These are phyloP conservation scores for Nothobranchius furzeri DNA, from an alignment of 2,113 vertebrate species.

Conservation along the genomic window DNA sequence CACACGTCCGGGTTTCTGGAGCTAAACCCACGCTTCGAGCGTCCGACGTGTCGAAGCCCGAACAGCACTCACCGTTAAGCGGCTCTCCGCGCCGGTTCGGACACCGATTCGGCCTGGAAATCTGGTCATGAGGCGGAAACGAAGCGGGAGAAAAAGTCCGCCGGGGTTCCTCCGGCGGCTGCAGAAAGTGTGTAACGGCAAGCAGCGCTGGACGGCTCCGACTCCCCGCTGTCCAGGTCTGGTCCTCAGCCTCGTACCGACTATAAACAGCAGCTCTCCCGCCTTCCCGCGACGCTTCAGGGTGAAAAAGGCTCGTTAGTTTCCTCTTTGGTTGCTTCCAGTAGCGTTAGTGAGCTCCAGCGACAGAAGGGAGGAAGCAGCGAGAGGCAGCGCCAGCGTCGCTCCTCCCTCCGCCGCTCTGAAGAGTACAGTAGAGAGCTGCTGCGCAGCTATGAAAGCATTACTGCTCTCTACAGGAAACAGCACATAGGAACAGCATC, in stretches of 20 bases:
- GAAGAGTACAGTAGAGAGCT: conserved; percentile 64
- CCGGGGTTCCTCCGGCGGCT: conserved; percentile 37
- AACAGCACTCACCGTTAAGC: conserved; percentile 63
- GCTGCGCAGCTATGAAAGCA: conserved; percentile 61
- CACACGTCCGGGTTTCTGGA: conserved; percentile 48
- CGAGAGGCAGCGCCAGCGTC: conserved; percentile 71
- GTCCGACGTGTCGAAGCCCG: background rate
- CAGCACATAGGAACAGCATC: conserved; percentile 13
- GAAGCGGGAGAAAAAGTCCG: conserved; percentile 59
- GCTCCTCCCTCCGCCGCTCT: conserved; percentile 77
- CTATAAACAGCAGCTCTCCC: conserved; percentile 29
- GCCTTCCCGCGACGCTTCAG: conserved; percentile 6
- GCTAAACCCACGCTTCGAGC: conserved; percentile 29
- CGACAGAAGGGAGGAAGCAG: conserved; percentile 66
- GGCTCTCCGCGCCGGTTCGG: conserved; percentile 28
- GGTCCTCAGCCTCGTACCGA: conserved; percentile 50
- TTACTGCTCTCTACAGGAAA: conserved; percentile 81
- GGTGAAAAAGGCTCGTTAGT: conserved; percentile 22
- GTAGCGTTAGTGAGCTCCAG: conserved; percentile 63
- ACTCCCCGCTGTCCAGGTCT: conserved; percentile 18
- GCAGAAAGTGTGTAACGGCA: conserved; percentile 40
- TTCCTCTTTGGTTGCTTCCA: conserved; percentile 49
- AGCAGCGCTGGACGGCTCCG: conserved; percentile 24
- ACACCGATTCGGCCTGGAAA: conserved; percentile 22
- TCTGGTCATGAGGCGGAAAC: conserved; percentile 25